A percentile compares a stretch with the other conserved stretches of the same genome.
Evolutionary conservation across 2,113 vertebrate species (phyloP).

Genomic region (Coptodon bakossiorum): DNA sequence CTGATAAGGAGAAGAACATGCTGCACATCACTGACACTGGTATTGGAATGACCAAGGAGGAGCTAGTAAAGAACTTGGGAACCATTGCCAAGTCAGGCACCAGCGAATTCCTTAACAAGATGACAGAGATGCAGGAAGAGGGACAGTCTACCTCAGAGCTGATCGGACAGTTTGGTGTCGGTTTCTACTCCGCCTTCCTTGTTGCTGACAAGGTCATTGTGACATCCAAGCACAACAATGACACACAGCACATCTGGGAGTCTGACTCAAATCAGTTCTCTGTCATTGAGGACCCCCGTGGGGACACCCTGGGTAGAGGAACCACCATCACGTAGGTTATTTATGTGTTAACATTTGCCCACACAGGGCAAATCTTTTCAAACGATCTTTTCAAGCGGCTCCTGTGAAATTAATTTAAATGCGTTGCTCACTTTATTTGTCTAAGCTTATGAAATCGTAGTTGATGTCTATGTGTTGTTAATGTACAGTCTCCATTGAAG

Average conservation of each 20-base stretch:
- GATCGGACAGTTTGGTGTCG: constrained; percentile 98
- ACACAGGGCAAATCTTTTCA: too few relatives aligned
- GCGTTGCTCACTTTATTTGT: background rate
- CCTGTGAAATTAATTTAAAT: background rate
- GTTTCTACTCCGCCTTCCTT: constrained; percentile 98
- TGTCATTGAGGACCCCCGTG: constrained; percentile 89
- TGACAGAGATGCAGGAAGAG: constrained; percentile 88
- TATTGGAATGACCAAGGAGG: constrained; percentile 96
- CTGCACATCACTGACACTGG: constrained; percentile 97
- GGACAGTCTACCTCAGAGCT: constrained; percentile 94
- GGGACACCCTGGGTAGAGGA: constrained; percentile 89
- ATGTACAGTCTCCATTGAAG: background rate
- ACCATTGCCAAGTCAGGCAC: constrained; percentile 99
- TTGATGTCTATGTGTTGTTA: background rate
- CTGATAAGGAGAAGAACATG: constrained; percentile 98
- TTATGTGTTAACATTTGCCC: background rate
- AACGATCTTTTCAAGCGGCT: background rate
- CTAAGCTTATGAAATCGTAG: background rate
- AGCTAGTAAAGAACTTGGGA: constrained; percentile 92
- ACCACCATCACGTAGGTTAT: constrained; percentile 90
- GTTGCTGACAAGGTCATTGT: constrained; percentile 97
- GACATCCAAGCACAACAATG: constrained; percentile 96
- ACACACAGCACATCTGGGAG: constrained; percentile 97
- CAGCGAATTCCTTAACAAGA: constrained; percentile 95
- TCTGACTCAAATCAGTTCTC: constrained; percentile 96